phyloP scores from a whole-genome alignment of 2,888 invertebrate species.

The Apomyelois bistriatella region DNA sequence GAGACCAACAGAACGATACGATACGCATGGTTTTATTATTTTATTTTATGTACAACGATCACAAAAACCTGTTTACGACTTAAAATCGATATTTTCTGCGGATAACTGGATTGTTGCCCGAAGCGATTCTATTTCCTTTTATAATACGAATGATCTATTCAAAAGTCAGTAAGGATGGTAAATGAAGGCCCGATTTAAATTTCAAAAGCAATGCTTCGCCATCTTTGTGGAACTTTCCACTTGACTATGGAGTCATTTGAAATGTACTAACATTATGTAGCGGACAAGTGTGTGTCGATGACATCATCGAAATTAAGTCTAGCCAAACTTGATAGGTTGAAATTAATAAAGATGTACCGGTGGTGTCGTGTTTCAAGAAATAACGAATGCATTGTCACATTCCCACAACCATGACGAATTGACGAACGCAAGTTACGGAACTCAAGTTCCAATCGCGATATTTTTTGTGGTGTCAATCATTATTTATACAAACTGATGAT shows the following conservation, averaged over 20 bases:
- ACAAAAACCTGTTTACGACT: slow-evolving; percentile 38
- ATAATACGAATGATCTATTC: slow-evolving; percentile 32
- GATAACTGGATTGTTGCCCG: slow-evolving; percentile 35
- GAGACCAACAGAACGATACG: slow-evolving; percentile 18
- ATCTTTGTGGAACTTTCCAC: slow-evolving; percentile 48
- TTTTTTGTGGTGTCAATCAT: slow-evolving; percentile 23
- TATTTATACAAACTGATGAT: slow-evolving; percentile 14
- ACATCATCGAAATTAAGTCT: slow-evolving; percentile 47
- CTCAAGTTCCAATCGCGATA: not conserved
- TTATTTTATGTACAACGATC: slow-evolving; percentile 21
- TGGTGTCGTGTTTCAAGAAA: not conserved
- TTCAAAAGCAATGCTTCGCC: slow-evolving; percentile 31
- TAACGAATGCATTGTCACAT: not conserved
- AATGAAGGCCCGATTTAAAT: slow-evolving; percentile 38
- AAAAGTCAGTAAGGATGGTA: slow-evolving; percentile 36
- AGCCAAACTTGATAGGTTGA: slow-evolving; percentile 47
- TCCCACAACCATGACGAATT: not conserved
- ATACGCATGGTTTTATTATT: slow-evolving; percentile 23
- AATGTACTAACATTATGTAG: not conserved
- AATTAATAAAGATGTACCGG: slow-evolving; percentile 25
- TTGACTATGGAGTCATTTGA: slow-evolving; percentile 28
- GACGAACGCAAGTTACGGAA: slow-evolving; percentile 1
- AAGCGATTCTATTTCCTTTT: slow-evolving; percentile 38
- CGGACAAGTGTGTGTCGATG: slow-evolving; percentile 34
- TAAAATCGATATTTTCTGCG: slow-evolving; percentile 21